Evolutionary conservation across 2,888 invertebrate species (phyloP).

Genomic region (Plagodis pulveraria): DNA sequence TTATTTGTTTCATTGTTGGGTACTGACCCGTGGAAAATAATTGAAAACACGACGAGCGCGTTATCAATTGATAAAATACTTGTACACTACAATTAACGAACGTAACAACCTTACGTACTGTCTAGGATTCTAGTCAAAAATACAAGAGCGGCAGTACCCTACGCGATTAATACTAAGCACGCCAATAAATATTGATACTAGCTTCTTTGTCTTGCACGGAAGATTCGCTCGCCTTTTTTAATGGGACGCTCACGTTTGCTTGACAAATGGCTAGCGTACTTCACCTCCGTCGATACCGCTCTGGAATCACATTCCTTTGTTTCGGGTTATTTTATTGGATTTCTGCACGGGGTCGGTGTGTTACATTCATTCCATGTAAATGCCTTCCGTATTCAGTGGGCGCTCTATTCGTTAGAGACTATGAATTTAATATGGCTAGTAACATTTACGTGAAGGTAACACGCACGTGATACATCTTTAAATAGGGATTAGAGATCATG

Average conservation of each 20-base stretch:
- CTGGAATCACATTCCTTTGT: conserved; percentile 42
- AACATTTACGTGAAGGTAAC: conserved; percentile 35
- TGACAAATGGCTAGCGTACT: conserved; percentile 67
- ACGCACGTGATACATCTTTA: conserved; percentile 32
- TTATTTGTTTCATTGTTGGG: too few species aligned
- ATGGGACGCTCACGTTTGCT: conserved; percentile 75
- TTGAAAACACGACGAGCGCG: too few species aligned
- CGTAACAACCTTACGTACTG: conserved; percentile 14
- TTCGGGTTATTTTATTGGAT: conserved; percentile 40
- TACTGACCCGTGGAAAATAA: too few species aligned
- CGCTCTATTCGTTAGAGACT: conserved; percentile 24
- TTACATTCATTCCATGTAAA: conserved; percentile 35
- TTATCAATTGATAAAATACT: too few species aligned
- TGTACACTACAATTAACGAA: too few species aligned
- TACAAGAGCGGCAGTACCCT: conserved; percentile 58
- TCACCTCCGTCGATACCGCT: conserved; percentile 38
- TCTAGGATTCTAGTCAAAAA: background rate
- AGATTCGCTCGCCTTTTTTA: conserved; percentile 78
- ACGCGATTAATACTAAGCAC: conserved; percentile 83
- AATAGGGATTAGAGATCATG: conserved; percentile 2
- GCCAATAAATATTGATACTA: conserved; percentile 82
- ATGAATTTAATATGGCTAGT: conserved; percentile 28
- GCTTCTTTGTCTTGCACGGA: conserved; percentile 80
- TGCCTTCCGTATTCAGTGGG: conserved; percentile 21
- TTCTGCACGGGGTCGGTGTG: conserved; percentile 33